These are phyloP conservation scores for Melipona quadrifasciata DNA, from an alignment of 1,140 invertebrate species.

Conservation along the genomic window DNA sequence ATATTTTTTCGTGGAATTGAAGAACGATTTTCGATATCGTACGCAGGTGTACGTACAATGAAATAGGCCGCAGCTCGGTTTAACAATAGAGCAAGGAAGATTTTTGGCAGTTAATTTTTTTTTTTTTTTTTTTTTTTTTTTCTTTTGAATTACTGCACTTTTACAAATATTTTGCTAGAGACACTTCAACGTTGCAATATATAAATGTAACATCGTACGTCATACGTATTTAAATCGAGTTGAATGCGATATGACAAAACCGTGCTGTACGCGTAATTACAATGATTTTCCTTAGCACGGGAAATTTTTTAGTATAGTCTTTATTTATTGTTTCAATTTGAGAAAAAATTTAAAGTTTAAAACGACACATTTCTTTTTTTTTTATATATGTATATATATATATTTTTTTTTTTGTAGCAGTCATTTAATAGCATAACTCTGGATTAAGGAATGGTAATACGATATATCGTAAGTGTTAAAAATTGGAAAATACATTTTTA, in stretches of 20 bases:
- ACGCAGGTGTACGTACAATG: not conserved
- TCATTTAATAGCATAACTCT: not conserved
- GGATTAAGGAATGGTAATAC: not conserved
- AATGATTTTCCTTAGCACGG: not conserved
- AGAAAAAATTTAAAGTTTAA: not conserved
- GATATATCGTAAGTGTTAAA: not conserved
- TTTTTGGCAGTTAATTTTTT: not conserved
- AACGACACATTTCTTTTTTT: not conserved
- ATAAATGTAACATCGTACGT: not conserved
- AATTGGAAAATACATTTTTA: slow-evolving; percentile 1
- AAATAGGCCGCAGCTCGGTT: slow-evolving; percentile 19
- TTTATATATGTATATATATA: not conserved
- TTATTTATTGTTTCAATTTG: not conserved
- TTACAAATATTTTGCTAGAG: not conserved
- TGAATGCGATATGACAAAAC: not conserved
- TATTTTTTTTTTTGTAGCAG: not conserved
- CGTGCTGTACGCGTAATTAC: too few relatives aligned
- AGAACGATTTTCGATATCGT: slow-evolving; percentile 2
- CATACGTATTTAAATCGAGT: not conserved
- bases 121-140: too few relatives aligned
- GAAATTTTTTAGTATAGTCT: not conserved
- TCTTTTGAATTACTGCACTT: not conserved
- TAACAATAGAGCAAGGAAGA: not conserved
- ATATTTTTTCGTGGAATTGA: not conserved
- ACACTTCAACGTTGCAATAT: not conserved